These are phyloP conservation scores for Tonatia bakeri DNA, from an alignment of 2,113 vertebrate species.

Conservation along the genomic window DNA sequence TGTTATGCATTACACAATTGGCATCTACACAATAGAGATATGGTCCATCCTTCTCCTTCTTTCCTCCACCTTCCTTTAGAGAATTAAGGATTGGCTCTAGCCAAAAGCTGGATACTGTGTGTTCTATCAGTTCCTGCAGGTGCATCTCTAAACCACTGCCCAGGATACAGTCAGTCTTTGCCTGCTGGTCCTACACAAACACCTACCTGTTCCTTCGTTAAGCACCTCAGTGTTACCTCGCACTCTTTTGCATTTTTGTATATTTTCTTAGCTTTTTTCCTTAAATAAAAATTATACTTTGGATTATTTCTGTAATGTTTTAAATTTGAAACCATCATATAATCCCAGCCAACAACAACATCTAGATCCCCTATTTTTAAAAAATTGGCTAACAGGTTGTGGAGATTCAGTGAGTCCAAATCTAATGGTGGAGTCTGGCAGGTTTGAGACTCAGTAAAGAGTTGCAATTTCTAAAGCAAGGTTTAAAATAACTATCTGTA, in stretches of 20 bases:
- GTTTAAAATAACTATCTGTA: neutral
- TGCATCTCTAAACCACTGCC: neutral
- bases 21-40: neutral
- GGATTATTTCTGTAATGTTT: neutral
- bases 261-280: neutral
- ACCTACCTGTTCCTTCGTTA: neutral
- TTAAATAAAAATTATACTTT: constrained; percentile 1
- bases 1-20: constrained; percentile 32
- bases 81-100: neutral
- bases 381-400: neutral
- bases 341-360: neutral
- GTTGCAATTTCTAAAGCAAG: neutral
- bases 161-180: neutral
- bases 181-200: neutral
- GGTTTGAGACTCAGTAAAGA: neutral
- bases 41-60: neutral
- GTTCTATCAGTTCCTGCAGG: neutral
- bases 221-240: neutral
- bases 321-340: neutral
- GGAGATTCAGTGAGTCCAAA: neutral
- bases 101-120: neutral
- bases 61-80: neutral
- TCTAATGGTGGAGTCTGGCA: neutral
- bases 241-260: neutral
- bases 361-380: neutral